Evolutionary conservation across 2,113 vertebrate species (phyloP).

Genomic region (Coturnix japonica): DNA sequence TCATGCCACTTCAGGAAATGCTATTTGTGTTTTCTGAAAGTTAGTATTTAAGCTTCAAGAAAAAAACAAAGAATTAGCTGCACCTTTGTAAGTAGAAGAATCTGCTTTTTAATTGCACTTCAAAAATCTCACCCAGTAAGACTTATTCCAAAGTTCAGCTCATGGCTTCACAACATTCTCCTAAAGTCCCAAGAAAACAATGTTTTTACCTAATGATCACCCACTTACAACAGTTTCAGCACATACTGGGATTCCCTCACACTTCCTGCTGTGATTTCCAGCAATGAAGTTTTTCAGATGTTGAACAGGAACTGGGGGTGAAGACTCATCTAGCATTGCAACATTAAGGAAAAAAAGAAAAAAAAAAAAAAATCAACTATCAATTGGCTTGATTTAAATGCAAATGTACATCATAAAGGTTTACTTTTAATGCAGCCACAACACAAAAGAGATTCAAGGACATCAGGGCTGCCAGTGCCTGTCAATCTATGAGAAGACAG

Average conservation of each 20-base stretch:
- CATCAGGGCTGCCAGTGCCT: neutral
- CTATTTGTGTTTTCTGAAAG: neutral
- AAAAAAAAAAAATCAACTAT: neutral
- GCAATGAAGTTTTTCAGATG: neutral
- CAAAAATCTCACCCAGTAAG: neutral
- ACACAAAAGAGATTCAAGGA: no score
- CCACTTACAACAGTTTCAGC: neutral
- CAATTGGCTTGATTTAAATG: neutral
- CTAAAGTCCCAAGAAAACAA: neutral
- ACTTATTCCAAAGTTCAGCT: neutral
- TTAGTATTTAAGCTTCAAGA: neutral
- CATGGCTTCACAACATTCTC: fast-evolving
- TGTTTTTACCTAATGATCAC: neutral
- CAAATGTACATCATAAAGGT: fast-evolving
- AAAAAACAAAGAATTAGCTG: neutral
- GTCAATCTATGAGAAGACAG: neutral
- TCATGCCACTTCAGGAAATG: neutral
- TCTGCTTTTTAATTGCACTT: neutral
- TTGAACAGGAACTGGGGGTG: fast-evolving
- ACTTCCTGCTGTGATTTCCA: neutral
- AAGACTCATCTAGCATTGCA: neutral
- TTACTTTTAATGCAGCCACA: neutral
- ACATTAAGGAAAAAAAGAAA: neutral
- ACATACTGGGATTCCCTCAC: neutral
- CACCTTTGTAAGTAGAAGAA: neutral